A percentile compares a stretch with the other conserved stretches of the same genome.
Conservation (phyloP, 2,113 vertebrate species). For the Gnathonemus echidnorhynchus region DNA sequence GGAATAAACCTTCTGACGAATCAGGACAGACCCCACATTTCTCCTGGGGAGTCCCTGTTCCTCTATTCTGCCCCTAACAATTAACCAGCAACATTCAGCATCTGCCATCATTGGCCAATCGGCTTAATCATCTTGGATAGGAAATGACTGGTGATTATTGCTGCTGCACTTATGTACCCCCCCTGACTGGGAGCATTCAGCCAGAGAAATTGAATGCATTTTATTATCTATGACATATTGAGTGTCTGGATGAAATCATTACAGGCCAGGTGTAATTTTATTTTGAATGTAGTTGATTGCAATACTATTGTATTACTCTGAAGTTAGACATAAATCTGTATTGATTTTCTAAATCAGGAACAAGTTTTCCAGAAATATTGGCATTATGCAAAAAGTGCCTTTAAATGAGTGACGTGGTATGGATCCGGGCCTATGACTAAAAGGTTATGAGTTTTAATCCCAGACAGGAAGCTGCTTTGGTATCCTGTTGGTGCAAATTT, state of each 20-base stretch:
- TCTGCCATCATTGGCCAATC: not conserved
- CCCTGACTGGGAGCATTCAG: not conserved
- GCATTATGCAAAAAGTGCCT: not conserved
- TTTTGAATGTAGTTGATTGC: not conserved
- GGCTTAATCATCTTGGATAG: not conserved
- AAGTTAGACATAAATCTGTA: not conserved
- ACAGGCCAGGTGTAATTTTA: not conserved
- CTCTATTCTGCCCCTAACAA: not conserved
- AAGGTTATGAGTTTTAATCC: not conserved
- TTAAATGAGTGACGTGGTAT: not conserved
- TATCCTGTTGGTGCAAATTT: not conserved
- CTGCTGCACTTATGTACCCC: not conserved
- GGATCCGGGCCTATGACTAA: not conserved
- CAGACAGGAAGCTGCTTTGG: not conserved
- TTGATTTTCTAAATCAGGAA: not conserved
- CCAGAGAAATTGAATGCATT: not conserved
- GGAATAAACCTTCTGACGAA: not conserved
- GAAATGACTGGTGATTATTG: not conserved
- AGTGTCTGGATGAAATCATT: constrained; percentile 1
- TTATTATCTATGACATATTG: not conserved
- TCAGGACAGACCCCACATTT: not conserved
- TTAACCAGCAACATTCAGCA: not conserved
- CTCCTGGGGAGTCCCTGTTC: not conserved
- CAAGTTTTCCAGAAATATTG: not conserved
- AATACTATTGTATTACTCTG: not conserved